phyloP scores from a whole-genome alignment of 2,797 vertebrate genomes.

The Dryobates pubescens region DNA sequence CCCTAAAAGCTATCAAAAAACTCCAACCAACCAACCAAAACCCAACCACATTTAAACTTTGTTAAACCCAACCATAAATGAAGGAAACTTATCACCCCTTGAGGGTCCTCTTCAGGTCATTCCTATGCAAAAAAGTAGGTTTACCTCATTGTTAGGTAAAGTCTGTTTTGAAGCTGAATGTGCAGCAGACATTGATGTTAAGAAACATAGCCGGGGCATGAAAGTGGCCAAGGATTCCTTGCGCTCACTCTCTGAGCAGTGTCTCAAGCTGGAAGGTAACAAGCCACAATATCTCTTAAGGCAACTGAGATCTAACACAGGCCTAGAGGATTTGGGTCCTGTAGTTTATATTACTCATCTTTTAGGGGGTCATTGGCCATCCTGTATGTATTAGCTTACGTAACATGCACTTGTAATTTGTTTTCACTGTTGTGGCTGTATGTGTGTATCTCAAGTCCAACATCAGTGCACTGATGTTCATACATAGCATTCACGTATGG shows the following conservation, averaged over 20 bases:
- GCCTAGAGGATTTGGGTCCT: neutral
- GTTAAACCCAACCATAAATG: neutral
- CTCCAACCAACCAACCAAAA: neutral
- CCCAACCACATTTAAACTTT: neutral
- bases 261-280: neutral
- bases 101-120: neutral
- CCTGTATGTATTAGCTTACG: too few species aligned
- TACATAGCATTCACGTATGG: neutral
- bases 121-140: neutral
- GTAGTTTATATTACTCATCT: neutral
- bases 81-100: neutral
- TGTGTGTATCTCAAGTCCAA: too few species aligned
- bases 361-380: accelerated
- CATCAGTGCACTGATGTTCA: accelerated
- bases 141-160: neutral
- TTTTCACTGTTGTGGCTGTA: neutral
- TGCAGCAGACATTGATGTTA: neutral
- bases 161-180: neutral
- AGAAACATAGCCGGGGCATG: accelerated
- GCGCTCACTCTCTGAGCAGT: accelerated
- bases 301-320: accelerated
- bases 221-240: neutral
- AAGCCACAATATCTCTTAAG: neutral
- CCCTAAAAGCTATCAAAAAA: neutral
- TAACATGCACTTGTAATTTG: accelerated